phyloP scores from a whole-genome alignment of 2,797 vertebrate species.

The Propithecus deckenii region DNA sequence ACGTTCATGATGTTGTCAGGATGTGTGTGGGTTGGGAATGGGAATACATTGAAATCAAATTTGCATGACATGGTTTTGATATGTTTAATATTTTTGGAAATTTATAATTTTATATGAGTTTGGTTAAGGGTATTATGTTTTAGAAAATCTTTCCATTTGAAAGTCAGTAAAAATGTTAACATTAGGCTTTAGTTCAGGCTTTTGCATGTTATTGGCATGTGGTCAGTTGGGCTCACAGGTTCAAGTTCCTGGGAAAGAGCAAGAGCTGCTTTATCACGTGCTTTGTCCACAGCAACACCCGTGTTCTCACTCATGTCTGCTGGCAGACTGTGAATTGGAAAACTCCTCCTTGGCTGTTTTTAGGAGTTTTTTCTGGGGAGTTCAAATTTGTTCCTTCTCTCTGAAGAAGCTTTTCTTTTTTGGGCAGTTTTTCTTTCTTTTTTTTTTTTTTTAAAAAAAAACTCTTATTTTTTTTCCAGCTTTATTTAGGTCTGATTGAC shows the following conservation, averaged over 20 bases:
- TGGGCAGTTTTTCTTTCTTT: too few species aligned
- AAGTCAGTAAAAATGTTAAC: not conserved
- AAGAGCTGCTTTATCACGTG: accelerated
- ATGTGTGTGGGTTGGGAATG: not conserved
- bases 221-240: not conserved
- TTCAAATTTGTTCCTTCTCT: not conserved
- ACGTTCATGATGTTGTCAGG: not conserved
- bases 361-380: not conserved
- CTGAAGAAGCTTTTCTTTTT: not conserved
- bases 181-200: not conserved
- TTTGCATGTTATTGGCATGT: accelerated
- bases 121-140: not conserved
- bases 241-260: not conserved
- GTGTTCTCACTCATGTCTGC: not conserved
- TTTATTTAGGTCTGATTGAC: not conserved
- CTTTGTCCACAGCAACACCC: too few species aligned
- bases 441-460: not conserved
- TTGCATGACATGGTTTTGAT: not conserved
- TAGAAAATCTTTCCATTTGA: not conserved
- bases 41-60: not conserved
- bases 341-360: not conserved
- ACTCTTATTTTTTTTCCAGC: not conserved
- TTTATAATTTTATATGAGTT: not conserved
- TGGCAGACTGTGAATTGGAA: not conserved
- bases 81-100: not conserved